Evolutionary conservation across 2,888 invertebrate species (phyloP).

Genomic region (Tuta absoluta): DNA sequence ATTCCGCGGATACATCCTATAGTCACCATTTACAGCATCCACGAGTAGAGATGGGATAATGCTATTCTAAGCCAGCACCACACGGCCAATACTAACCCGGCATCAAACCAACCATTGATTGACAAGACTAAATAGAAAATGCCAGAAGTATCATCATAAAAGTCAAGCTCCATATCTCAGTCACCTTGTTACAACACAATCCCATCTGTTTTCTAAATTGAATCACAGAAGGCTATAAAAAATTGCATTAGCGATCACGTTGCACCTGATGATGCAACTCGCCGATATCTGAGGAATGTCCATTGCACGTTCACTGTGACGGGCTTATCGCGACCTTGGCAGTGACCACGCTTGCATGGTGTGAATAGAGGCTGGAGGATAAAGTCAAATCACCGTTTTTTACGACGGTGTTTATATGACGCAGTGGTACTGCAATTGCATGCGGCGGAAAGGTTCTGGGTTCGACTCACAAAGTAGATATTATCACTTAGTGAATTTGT

Average conservation of each 20-base stretch:
- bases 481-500: no score
- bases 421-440: no score
- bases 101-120: no score
- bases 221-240: slow-evolving; percentile 18
- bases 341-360: slow-evolving; percentile 55
- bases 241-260: slow-evolving; percentile 42
- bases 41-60: no score
- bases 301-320: slow-evolving; percentile 71
- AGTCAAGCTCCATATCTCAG: not conserved
- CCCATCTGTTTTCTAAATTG: not conserved
- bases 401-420: no score
- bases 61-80: no score
- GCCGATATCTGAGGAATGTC: slow-evolving; percentile 43
- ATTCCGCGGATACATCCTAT: no score
- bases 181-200: not conserved
- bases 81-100: no score
- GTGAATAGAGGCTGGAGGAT: not conserved
- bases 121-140: not conserved
- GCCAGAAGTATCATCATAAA: not conserved
- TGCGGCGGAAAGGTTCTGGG: no score
- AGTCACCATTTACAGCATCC: no score
- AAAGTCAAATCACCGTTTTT: not conserved
- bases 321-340: slow-evolving; percentile 74
- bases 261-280: slow-evolving; percentile 28
- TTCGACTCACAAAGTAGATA: no score